Percentiles rank a stretch among this genome's conserved stretches.
These are phyloP conservation scores for Atherix ibis DNA, from an alignment of 2,888 invertebrate genomes.

Conservation along the genomic window DNA sequence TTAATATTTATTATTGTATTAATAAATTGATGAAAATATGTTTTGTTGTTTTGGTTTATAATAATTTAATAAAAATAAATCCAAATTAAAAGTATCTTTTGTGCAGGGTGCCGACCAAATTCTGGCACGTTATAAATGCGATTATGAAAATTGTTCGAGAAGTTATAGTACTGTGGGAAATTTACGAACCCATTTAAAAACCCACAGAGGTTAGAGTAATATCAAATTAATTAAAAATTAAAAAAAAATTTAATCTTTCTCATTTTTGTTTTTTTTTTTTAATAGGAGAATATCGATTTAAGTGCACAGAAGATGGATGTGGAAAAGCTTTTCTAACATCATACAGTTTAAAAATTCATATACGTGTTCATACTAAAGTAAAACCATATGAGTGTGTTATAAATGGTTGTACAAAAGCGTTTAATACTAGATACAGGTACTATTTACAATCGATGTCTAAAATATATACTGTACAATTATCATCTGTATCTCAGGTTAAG, in stretches of 20 bases:
- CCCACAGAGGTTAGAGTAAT: conserved; percentile 80
- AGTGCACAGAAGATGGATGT: conserved; percentile 74
- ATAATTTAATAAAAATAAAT: not conserved
- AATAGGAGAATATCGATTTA: conserved; percentile 84
- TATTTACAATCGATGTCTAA: not conserved
- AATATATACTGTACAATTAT: not conserved
- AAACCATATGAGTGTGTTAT: conserved; percentile 82
- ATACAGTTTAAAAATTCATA: conserved; percentile 87
- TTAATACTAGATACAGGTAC: conserved; percentile 83
- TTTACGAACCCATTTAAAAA: conserved; percentile 87
- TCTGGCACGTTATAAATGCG: conserved; percentile 62
- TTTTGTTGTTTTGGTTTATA: not conserved
- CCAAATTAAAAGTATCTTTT: conserved; percentile 5
- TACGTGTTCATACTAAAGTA: conserved; percentile 80
- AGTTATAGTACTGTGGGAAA: conserved; percentile 91
- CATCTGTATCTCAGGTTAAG: conserved; percentile 40
- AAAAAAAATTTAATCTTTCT: not conserved
- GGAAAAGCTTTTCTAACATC: conserved; percentile 89
- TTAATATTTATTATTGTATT: not conserved
- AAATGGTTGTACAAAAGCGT: conserved; percentile 75
- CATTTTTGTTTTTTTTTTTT: conserved; percentile 1
- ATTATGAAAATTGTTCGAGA: conserved; percentile 72
- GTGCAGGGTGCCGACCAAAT: conserved; percentile 38
- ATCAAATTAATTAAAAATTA: conserved; percentile 1
- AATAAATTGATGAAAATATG: not conserved